phyloP scores from a whole-genome alignment of 2,797 vertebrate genomes.

The Morus bassanus region DNA sequence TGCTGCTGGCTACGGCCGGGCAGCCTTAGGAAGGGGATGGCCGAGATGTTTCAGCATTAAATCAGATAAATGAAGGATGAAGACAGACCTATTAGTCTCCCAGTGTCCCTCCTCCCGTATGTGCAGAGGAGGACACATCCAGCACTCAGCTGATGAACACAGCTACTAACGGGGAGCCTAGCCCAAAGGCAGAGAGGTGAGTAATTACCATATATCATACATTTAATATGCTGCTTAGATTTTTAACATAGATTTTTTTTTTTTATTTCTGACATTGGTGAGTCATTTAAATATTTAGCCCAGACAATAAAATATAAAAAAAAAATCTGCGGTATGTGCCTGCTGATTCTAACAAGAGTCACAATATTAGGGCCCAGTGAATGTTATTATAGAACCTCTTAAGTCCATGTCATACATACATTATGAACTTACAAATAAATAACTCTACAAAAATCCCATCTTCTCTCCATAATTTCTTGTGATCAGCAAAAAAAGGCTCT shows the following conservation, averaged over 20 bases:
- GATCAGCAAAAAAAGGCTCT: background rate
- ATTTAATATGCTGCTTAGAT: background rate
- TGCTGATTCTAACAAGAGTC: background rate
- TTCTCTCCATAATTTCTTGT: background rate
- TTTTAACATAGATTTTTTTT: background rate
- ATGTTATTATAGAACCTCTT: background rate
- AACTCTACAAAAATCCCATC: background rate
- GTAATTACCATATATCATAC: background rate
- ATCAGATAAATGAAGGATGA: background rate
- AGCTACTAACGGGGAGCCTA: background rate
- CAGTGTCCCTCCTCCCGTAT: background rate
- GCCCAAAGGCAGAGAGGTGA: background rate
- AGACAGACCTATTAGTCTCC: background rate
- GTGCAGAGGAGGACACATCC: rapidly evolving
- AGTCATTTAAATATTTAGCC: background rate
- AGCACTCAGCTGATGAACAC: background rate
- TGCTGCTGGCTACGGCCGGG: background rate
- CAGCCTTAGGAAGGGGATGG: background rate
- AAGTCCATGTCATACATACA: background rate
- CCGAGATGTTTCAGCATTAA: background rate
- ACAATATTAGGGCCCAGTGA: background rate
- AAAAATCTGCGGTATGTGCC: background rate
- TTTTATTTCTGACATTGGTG: background rate
- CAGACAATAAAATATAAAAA: background rate
- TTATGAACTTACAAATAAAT: background rate